Base-by-base conservation (phyloP, 2,797 vertebrate genomes). In the Muscicapa striata region DNA sequence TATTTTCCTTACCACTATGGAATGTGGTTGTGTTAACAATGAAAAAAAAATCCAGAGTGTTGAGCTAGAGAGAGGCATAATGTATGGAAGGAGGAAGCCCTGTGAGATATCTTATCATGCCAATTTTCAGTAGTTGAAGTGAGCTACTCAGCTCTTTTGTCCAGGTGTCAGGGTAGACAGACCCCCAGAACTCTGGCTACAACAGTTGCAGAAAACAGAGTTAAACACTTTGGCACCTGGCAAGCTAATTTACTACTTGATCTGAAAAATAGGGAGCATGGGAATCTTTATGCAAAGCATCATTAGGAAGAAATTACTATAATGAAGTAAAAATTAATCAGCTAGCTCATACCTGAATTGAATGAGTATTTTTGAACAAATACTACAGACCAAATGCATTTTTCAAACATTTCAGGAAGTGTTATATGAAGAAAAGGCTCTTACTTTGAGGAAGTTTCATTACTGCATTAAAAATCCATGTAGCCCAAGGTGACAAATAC, bases 21-120 rank as follows among this genome's bases (percentile, higher is more conserved):
- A 91, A 92, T 96, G 88, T 74, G 57, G 16, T 90, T 93, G 43
- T 68, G 27, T 68, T 94, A 84, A 91, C 76, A 93, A 63, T 23
- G 67, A 81, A 69, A 54, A 43, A 81, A 54, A 43, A 81, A 83
- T 84, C 36, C 58, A 67, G 66, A 51, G 62, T 38, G 57, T 58
- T 85, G 43, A 55, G 80, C 55, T 84, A 45, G 70, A 91, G 46
- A 52, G 46, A 36, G 30, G 10, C 41, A 26, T 63, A 77, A 90
- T 63, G 90, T 81, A 74, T 76, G 46, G 52, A 66, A 80, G 67
- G 66, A 94, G n/a, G 58, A 93, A 85, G 45, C 36, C 20, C 74
- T 40, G 52, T 48, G 67, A 82, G 52, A 68, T 77, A 52, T 78
- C 40, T 80, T 92, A 84, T 57, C 45, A 15, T 15, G 55, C 34